Evolutionary conservation across 2,113 vertebrate genomes (phyloP).

Genomic region (Nycticebus coucang): DNA sequence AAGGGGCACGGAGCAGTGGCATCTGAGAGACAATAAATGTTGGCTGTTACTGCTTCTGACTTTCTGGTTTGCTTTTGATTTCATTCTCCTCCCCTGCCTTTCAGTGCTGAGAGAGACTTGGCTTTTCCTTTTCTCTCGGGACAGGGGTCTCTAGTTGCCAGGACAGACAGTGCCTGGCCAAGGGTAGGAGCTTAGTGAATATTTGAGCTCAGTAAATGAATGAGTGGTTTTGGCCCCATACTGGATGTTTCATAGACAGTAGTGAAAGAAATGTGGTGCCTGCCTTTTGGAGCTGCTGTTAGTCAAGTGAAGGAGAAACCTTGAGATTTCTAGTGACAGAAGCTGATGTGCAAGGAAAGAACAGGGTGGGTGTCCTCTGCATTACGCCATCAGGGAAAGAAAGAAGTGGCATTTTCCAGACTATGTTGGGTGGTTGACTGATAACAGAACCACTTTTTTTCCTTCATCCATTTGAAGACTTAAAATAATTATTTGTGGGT

Average conservation of each 20-base stretch:
- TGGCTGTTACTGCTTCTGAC: neutral
- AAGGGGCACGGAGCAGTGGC: neutral
- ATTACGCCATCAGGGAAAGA: neutral
- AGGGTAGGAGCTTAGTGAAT: neutral
- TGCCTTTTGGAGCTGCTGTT: neutral
- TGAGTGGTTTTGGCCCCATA: neutral
- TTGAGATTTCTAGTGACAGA: neutral
- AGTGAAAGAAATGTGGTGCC: neutral
- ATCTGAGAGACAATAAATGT: neutral
- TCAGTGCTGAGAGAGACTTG: neutral
- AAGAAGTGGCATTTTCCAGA: neutral
- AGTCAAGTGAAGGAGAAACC: neutral
- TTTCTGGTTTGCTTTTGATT: neutral
- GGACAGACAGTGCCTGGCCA: neutral
- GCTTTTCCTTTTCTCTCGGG: neutral
- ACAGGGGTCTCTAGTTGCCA: neutral
- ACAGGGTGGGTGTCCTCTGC: neutral
- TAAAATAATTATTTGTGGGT: neutral
- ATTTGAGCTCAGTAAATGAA: neutral
- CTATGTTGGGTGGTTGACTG: neutral
- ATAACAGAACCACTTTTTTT: neutral
- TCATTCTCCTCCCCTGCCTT: neutral
- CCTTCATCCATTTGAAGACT: neutral
- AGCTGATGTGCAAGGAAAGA: neutral
- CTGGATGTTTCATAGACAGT: neutral